Conservation (phyloP, 2,113 vertebrate genomes). For the Philantomba maxwellii region DNA sequence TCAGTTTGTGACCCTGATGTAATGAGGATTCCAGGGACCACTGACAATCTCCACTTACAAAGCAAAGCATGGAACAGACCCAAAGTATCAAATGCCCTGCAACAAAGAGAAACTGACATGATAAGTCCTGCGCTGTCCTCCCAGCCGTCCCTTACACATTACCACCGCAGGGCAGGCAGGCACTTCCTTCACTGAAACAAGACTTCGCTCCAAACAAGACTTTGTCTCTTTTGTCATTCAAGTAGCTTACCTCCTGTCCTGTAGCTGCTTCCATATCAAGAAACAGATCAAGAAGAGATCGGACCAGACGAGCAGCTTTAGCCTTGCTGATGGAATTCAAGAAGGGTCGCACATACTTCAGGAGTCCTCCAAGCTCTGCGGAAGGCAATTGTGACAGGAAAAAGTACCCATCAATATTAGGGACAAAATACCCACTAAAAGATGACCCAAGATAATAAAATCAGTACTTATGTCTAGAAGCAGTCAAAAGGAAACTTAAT, state of each 20-base stretch:
- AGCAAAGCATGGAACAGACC: conserved; percentile 66
- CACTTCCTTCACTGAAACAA: conserved; percentile 31
- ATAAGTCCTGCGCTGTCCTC: conserved; percentile 41
- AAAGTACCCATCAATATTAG: conserved; percentile 16
- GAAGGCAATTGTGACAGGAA: conserved; percentile 26
- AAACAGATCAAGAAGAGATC: conserved; percentile 95
- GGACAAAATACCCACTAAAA: not conserved
- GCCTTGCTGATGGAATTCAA: conserved; percentile 95
- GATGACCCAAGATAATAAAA: not conserved
- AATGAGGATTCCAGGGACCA: conserved; percentile 67
- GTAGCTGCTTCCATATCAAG: conserved; percentile 99
- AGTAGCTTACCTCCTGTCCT: conserved; percentile 91
- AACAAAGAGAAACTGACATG: conserved; percentile 71
- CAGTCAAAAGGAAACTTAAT: not conserved
- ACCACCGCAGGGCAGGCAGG: not conserved
- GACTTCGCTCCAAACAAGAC: not conserved
- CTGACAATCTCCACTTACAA: conserved; percentile 73
- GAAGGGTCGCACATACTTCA: conserved; percentile 98
- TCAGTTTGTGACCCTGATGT: conserved; percentile 71
- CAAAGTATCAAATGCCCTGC: conserved; percentile 70
- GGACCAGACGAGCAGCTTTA: conserved; percentile 95
- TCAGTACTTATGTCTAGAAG: not conserved
- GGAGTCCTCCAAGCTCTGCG: conserved; percentile 94
- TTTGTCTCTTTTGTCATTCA: not conserved
- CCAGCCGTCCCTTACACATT: conserved; percentile 5